A percentile compares a stretch with the other conserved stretches of the same genome.
Conservation (phyloP, 2,888 invertebrate genomes). For the Drosophila yooni region DNA sequence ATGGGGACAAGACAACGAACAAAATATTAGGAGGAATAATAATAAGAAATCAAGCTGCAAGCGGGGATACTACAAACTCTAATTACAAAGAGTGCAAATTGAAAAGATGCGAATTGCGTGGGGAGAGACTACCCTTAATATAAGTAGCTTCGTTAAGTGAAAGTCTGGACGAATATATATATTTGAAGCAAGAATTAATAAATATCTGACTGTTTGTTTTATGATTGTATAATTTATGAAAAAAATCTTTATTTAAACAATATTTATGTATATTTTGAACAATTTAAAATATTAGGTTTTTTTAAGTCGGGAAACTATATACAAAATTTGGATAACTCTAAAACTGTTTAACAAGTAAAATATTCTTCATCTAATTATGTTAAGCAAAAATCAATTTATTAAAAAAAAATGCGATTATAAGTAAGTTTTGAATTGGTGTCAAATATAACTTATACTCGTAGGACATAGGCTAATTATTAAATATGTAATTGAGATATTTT, state of each 20-base stretch:
- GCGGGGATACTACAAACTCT: slow-evolving; percentile 10
- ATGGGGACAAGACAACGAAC: slow-evolving; percentile 24
- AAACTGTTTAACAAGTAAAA: too few species aligned
- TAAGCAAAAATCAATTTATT: too few species aligned
- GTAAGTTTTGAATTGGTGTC: too few species aligned
- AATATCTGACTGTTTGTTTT: background rate
- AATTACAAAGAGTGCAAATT: slow-evolving; percentile 14
- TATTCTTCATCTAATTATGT: too few species aligned
- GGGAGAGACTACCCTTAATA: background rate
- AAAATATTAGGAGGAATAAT: slow-evolving; percentile 8
- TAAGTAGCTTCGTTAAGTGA: background rate
- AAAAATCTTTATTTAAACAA: too few species aligned
- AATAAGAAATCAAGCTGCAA: slow-evolving; percentile 30
- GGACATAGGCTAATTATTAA: background rate
- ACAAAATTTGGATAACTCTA: background rate
- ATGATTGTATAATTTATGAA: background rate
- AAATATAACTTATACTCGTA: too few species aligned
- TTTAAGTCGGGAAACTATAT: too few species aligned
- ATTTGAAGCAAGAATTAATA: background rate
- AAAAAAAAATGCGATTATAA: background rate
- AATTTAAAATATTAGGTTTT: too few species aligned
- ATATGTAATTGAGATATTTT: background rate
- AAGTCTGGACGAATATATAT: background rate
- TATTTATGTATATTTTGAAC: background rate
- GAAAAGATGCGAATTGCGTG: background rate